phyloP scores from a whole-genome alignment of 2,797 vertebrate genomes.

The Clarias fuscus region DNA sequence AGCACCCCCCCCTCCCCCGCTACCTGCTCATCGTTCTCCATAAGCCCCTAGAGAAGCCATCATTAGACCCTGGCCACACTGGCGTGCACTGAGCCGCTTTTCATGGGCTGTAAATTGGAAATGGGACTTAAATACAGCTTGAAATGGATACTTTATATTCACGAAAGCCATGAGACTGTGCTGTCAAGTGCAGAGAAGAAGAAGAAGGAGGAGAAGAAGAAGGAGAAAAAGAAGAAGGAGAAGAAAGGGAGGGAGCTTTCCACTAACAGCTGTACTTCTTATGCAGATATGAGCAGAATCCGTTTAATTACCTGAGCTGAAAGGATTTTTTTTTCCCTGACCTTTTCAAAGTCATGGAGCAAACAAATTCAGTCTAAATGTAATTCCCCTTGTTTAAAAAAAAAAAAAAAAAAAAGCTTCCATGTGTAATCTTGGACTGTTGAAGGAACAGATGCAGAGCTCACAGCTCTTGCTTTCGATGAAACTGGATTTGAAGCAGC shows the following conservation, averaged over 20 bases:
- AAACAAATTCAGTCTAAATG: conserved; percentile 65
- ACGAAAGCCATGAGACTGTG: conserved; percentile 66
- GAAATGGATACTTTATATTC: conserved; percentile 73
- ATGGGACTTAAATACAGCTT: conserved; percentile 77
- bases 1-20: conserved; percentile 16
- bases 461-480: conserved; percentile 48
- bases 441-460: conserved; percentile 56
- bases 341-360: conserved; percentile 73
- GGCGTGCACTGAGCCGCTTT: conserved; percentile 66
- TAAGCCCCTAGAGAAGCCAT: conserved; percentile 73
- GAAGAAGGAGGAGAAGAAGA: conserved; percentile 18
- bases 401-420: conserved; percentile 43
- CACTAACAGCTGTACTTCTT: conserved; percentile 62
- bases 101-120: conserved; percentile 77
- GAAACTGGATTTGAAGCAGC: conserved; percentile 64
- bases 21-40: conserved; percentile 75
- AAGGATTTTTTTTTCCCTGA: conserved; percentile 66
- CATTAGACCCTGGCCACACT: conserved; percentile 72
- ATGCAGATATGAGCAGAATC: conserved; percentile 57
- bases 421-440: conserved; percentile 61
- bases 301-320: conserved; percentile 70
- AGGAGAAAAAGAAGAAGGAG: neutral
- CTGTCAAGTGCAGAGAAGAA: conserved; percentile 54
- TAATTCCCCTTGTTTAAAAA: too few relatives aligned
- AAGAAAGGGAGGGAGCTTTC: conserved; percentile 38